A percentile compares a stretch with the other conserved stretches of the same genome.
Evolutionary conservation across 2,113 vertebrate genomes (phyloP).

Genomic region (Diglossa brunneiventris): DNA sequence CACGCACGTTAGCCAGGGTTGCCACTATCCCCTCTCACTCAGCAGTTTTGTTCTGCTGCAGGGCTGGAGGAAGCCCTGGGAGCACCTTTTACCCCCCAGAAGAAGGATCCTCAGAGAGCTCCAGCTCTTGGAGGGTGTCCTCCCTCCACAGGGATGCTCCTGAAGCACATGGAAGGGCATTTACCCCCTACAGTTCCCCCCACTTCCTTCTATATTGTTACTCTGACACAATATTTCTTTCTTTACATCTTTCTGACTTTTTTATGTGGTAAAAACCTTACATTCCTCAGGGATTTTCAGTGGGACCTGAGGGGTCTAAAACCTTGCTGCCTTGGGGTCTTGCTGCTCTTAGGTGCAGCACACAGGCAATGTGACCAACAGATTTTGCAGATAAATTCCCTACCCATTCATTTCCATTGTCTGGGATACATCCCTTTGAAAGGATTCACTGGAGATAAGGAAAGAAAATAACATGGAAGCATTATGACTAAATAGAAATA

Average conservation of each 20-base stretch:
- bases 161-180: background rate
- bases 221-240: background rate
- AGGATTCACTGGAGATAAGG: background rate
- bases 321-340: background rate
- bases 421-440: background rate
- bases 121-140: background rate
- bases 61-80: background rate
- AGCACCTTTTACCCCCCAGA: background rate
- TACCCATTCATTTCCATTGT: background rate
- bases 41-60: background rate
- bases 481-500: background rate
- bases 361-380: background rate
- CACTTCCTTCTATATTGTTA: accelerated
- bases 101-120: background rate
- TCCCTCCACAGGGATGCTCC: background rate
- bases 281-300: background rate
- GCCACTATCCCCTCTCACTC: background rate
- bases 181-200: background rate
- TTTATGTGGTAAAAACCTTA: accelerated
- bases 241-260: background rate
- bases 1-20: background rate
- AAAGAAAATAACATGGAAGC: background rate
- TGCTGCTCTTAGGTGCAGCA: background rate
- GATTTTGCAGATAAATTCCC: background rate
- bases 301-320: background rate